phyloP scores from a whole-genome alignment of 2,797 vertebrate species.

The Miichthys miiuy region DNA sequence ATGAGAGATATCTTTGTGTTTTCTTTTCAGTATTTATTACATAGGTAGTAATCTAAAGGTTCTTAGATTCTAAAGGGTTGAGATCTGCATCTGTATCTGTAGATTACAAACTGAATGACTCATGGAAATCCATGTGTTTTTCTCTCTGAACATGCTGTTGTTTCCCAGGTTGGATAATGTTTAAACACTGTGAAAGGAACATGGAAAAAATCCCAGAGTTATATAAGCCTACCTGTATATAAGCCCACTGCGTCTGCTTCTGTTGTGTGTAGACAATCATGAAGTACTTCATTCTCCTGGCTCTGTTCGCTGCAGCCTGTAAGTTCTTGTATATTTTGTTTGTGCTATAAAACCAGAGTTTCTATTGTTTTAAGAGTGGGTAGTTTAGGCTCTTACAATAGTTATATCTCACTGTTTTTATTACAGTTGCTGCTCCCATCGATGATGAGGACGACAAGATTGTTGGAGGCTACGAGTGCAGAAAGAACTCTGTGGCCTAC shows the following conservation, averaged over 20 bases:
- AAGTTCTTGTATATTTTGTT: constrained; percentile 19
- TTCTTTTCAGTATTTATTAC: not conserved
- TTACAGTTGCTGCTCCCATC: constrained; percentile 71
- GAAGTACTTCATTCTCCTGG: constrained; percentile 68
- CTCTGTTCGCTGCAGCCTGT: constrained; percentile 63
- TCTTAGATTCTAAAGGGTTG: not conserved
- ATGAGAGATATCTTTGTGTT: not conserved
- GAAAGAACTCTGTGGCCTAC: constrained; percentile 80
- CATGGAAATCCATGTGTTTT: not conserved
- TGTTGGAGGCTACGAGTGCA: constrained; percentile 83
- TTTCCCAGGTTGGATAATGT: constrained; percentile 73
- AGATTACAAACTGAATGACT: not conserved
- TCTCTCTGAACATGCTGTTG: constrained; percentile 49
- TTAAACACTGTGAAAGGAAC: constrained; percentile 32
- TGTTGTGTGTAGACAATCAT: constrained; percentile 51
- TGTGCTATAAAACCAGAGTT: not conserved
- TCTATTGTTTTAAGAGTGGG: not conserved
- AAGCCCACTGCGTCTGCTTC: constrained; percentile 15
- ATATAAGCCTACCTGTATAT: constrained; percentile 56
- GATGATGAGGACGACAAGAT: constrained; percentile 83
- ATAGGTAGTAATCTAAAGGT: not conserved
- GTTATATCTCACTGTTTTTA: not conserved
- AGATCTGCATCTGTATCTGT: not conserved
- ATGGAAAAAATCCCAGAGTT: constrained; percentile 46
- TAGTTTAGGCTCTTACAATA: not conserved